Percentiles rank a stretch among this genome's conserved stretches.
Evolutionary conservation across 2,888 invertebrate genomes (phyloP).

Genomic region (Metacarcinus magister): DNA sequence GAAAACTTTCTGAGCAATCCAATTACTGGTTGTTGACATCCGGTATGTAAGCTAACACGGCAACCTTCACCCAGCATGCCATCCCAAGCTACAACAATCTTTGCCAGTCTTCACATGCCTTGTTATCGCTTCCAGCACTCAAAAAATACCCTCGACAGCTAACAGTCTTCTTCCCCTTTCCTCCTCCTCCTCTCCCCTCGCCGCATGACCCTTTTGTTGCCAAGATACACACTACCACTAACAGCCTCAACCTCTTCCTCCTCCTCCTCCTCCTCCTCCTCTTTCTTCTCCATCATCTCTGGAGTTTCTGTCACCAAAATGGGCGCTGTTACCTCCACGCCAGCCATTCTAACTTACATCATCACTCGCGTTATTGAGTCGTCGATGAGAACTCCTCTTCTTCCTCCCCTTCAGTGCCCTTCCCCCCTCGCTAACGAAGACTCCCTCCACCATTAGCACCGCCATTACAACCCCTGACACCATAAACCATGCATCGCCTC

Average conservation of each 20-base stretch:
- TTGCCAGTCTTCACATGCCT: neutral
- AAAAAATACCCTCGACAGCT: neutral
- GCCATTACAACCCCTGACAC: conserved; percentile 3
- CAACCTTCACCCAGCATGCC: neutral
- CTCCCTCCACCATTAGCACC: conserved; percentile 17
- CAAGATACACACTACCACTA: neutral
- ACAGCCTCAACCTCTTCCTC: conserved; percentile 6
- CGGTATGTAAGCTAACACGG: neutral
- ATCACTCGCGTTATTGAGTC: neutral
- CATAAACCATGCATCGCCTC: conserved; percentile 30
- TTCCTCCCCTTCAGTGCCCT: neutral
- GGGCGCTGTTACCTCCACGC: neutral
- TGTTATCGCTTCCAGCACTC: neutral
- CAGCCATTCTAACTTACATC: neutral
- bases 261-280: neutral
- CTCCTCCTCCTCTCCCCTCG: neutral
- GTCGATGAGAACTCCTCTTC: neutral
- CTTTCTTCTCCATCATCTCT: neutral
- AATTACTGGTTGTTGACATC: neutral
- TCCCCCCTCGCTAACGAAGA: neutral
- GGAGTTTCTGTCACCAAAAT: neutral
- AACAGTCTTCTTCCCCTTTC: neutral
- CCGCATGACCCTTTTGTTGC: neutral
- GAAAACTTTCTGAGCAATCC: neutral
- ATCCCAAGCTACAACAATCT: neutral